A percentile compares a stretch with the other conserved stretches of the same genome.
Conservation (phyloP, 2,888 invertebrate genomes). For the Ennomos quercinarius region DNA sequence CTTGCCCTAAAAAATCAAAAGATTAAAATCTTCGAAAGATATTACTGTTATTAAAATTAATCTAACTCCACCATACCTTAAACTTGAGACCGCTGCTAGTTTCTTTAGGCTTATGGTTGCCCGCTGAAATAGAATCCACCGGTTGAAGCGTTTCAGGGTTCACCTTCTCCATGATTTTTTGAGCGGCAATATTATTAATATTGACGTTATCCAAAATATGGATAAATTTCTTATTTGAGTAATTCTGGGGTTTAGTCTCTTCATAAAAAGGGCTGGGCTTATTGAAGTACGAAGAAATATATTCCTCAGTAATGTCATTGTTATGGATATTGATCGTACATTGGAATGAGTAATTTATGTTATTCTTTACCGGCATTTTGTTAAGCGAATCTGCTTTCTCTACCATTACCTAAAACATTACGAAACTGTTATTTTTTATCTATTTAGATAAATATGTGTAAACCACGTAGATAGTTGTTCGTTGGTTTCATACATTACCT, state of each 20-base stretch:
- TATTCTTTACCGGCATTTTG: conserved; percentile 34
- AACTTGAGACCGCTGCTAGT: conserved; percentile 3
- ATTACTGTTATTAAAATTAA: too few species aligned
- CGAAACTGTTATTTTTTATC: too few species aligned
- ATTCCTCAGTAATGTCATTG: conserved; percentile 31
- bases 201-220: conserved; percentile 71
- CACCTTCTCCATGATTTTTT: conserved; percentile 60
- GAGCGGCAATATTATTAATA: conserved; percentile 57
- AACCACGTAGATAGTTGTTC: too few species aligned
- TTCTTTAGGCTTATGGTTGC: conserved; percentile 8
- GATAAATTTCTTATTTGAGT: conserved; percentile 68
- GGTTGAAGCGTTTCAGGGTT: conserved; percentile 55
- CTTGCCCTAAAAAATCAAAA: conserved; percentile 14
- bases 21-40: background rate
- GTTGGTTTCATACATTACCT: conserved; percentile 51
- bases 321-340: conserved; percentile 35
- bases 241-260: conserved; percentile 48
- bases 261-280: conserved; percentile 37
- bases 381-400: conserved; percentile 51
- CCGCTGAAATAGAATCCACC: conserved; percentile 53
- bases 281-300: conserved; percentile 54
- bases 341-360: conserved; percentile 21
- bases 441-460: too few species aligned
- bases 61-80: conserved; percentile 9
- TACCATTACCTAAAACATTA: conserved; percentile 52